Evolutionary conservation across 37 sponge, comb jelly and placozoan species (phyloP).

Genomic region (Hexactinellida sp.): DNA sequence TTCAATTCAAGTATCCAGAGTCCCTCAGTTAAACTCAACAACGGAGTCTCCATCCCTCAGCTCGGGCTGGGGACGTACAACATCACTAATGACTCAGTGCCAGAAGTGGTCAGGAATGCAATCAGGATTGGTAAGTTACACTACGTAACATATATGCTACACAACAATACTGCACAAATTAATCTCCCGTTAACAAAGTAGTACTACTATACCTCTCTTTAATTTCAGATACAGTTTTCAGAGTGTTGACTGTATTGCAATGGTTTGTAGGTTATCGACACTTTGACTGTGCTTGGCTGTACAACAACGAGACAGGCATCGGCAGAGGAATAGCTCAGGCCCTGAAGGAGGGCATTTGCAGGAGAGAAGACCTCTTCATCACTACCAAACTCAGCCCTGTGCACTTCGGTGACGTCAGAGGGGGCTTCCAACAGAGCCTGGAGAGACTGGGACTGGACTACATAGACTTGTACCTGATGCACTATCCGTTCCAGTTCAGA

Average conservation of each 20-base stretch:
- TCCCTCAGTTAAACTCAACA: background rate
- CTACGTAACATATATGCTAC: too few species aligned
- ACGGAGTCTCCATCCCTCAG: background rate
- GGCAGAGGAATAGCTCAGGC: conserved; percentile 58
- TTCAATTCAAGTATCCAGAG: too few species aligned
- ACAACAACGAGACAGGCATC: conserved; percentile 64
- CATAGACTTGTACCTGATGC: conserved; percentile 31
- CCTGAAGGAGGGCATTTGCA: conserved; percentile 57
- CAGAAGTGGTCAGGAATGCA: background rate
- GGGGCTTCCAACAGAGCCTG: conserved; percentile 18
- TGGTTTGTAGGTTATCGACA: conserved; percentile 60
- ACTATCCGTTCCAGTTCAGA: conserved; percentile 15
- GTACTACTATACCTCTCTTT: too few species aligned
- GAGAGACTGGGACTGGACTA: conserved; percentile 30
- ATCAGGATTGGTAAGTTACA: background rate
- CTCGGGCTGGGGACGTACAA: conserved; percentile 14
- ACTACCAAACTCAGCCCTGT: conserved; percentile 60
- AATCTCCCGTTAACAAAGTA: too few species aligned
- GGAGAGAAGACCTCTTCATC: conserved; percentile 70
- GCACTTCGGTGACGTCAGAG: background rate
- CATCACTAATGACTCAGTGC: background rate
- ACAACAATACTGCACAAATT: background rate
- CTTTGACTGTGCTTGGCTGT: conserved; percentile 75
- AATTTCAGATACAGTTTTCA: too few species aligned
- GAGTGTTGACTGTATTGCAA: too few species aligned